phyloP scores from a whole-genome alignment of 2,888 invertebrate species.

The Drosophila putrida region DNA sequence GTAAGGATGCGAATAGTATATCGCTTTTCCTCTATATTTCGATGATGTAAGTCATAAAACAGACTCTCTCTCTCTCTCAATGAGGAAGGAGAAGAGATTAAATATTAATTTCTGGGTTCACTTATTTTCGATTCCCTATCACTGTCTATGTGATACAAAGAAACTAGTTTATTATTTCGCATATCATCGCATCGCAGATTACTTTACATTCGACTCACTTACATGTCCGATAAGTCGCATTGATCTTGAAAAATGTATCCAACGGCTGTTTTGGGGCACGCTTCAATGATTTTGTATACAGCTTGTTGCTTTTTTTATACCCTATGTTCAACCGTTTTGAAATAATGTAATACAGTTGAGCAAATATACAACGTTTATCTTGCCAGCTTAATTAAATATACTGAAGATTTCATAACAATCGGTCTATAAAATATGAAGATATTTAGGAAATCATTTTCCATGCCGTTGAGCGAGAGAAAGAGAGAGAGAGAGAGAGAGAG shows the following conservation, averaged over 20 bases:
- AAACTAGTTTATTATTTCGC: conserved; percentile 11
- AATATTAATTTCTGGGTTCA: conserved; percentile 3
- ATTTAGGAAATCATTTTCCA: conserved; percentile 16
- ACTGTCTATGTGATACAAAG: conserved; percentile 2
- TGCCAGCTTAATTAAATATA: neutral
- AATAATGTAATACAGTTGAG: neutral
- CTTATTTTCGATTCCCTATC: conserved; percentile 1
- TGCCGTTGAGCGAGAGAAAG: neutral
- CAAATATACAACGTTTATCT: neutral
- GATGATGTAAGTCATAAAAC: conserved; percentile 15
- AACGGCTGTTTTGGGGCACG: conserved; percentile 58
- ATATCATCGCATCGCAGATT: conserved; percentile 2
- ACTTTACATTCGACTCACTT: conserved; percentile 11
- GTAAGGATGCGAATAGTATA: conserved; percentile 39
- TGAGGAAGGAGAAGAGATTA: neutral
- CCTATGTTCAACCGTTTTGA: conserved; percentile 3
- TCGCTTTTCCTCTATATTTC: conserved; percentile 12
- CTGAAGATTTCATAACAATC: neutral
- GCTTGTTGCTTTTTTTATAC: conserved; percentile 1
- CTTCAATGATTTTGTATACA: conserved; percentile 51
- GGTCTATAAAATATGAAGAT: neutral
- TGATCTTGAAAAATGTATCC: conserved; percentile 66
- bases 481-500: no score
- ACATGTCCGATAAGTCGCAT: conserved; percentile 21
- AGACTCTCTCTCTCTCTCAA: neutral